These are phyloP conservation scores for Agonopterix arenella DNA, from an alignment of 2,888 invertebrate genomes.

Conservation along the genomic window DNA sequence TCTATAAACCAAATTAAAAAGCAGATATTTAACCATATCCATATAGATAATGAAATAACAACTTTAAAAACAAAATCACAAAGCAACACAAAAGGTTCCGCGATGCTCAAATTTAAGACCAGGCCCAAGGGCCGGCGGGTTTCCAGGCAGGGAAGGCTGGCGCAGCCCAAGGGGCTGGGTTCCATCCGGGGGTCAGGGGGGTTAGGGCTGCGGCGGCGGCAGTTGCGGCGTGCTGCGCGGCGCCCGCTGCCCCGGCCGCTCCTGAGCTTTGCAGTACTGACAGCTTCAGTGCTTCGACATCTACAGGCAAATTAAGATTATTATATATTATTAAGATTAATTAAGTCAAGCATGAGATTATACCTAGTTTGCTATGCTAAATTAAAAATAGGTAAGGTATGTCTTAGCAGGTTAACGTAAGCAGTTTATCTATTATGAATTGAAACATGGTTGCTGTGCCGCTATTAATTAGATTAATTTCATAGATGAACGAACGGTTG, in stretches of 20 bases:
- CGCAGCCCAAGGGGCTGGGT: constrained; percentile 21
- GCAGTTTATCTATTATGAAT: too few species aligned
- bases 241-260: constrained; percentile 68
- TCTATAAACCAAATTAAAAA: not conserved
- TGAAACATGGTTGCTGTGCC: too few species aligned
- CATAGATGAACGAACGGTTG: too few species aligned
- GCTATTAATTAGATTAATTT: too few species aligned
- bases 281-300: constrained; percentile 77
- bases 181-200: constrained; percentile 36
- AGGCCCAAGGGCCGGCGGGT: constrained; percentile 43
- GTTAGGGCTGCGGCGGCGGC: constrained; percentile 77
- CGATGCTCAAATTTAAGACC: constrained; percentile 28
- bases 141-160: constrained; percentile 37
- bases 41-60: too few species aligned
- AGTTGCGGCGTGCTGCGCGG: constrained; percentile 76
- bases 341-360: too few species aligned
- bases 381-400: not conserved
- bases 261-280: constrained; percentile 79
- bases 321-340: too few species aligned
- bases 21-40: not conserved
- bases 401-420: too few species aligned
- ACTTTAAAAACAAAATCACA: not conserved
- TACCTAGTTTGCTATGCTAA: too few species aligned
- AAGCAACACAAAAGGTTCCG: not conserved
- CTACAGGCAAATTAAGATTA: constrained; percentile 41